Evolutionary conservation across 2,797 vertebrate species (phyloP).

Genomic region (Xenentodon cancila): DNA sequence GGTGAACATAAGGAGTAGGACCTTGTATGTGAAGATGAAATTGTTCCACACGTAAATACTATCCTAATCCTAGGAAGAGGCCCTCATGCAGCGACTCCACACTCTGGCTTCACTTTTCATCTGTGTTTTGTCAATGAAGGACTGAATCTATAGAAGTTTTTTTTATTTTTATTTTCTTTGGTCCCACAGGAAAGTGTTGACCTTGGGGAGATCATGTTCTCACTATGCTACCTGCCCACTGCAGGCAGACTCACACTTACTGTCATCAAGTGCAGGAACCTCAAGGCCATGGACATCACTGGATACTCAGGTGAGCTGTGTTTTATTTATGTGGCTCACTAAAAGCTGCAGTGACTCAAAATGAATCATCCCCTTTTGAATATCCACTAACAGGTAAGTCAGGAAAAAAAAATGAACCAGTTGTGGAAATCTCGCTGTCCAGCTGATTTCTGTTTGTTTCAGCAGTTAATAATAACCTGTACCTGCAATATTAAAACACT

Average conservation of each 20-base stretch:
- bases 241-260: conserved; percentile 96
- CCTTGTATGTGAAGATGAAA: too few species aligned
- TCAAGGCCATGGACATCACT: conserved; percentile 99
- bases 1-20: too few species aligned
- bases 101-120: background rate
- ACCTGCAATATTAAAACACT: conserved; percentile 47
- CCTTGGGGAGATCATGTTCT: conserved; percentile 99
- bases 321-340: conserved; percentile 14
- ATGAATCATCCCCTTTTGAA: conserved; percentile 7
- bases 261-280: conserved; percentile 98
- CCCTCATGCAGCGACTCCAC: conserved; percentile 4
- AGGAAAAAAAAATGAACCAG: conserved; percentile 31
- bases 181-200: conserved; percentile 93
- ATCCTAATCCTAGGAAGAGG: conserved; percentile 14
- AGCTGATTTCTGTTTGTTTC: conserved; percentile 44
- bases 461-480: conserved; percentile 58
- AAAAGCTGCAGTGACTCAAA: conserved; percentile 20
- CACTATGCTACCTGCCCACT: conserved; percentile 97
- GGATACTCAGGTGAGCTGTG: conserved; percentile 91
- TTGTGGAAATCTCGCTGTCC: background rate
- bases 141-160: conserved; percentile 26
- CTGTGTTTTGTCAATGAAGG: too few species aligned
- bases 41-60: too few species aligned
- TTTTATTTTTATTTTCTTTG: conserved; percentile 5
- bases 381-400: conserved; percentile 32